Evolutionary conservation across 2,113 vertebrate species (phyloP).

Genomic region (Oplegnathus fasciatus): DNA sequence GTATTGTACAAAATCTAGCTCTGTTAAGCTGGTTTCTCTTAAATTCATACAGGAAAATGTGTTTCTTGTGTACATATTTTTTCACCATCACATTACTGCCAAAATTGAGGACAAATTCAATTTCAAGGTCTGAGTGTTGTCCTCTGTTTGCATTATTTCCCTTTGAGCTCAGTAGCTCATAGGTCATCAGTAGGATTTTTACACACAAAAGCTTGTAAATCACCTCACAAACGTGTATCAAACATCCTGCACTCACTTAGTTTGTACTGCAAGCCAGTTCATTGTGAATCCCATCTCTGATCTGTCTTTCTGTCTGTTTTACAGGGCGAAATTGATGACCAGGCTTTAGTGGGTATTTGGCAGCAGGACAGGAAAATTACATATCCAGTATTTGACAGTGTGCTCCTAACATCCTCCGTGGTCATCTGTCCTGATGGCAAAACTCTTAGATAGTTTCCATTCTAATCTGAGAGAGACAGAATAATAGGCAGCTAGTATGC

Average conservation of each 20-base stretch:
- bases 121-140: neutral
- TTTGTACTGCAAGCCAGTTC: neutral
- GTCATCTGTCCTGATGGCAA: conserved; percentile 56
- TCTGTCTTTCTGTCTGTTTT: conserved; percentile 53
- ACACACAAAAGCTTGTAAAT: neutral
- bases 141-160: neutral
- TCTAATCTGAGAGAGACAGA: conserved; percentile 26
- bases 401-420: conserved; percentile 63
- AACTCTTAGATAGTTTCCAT: conserved; percentile 60
- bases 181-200: neutral
- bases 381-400: conserved; percentile 58
- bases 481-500: neutral
- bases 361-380: conserved; percentile 64
- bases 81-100: neutral
- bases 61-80: neutral
- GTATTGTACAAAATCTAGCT: neutral
- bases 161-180: neutral
- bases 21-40: neutral
- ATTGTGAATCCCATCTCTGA: conserved; percentile 27
- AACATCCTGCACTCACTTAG: neutral
- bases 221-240: neutral
- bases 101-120: neutral
- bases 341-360: conserved; percentile 70
- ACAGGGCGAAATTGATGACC: conserved; percentile 61
- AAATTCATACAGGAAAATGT: neutral